phyloP scores from a whole-genome alignment of 2,113 vertebrate species.

The Sisor rabdophorus region DNA sequence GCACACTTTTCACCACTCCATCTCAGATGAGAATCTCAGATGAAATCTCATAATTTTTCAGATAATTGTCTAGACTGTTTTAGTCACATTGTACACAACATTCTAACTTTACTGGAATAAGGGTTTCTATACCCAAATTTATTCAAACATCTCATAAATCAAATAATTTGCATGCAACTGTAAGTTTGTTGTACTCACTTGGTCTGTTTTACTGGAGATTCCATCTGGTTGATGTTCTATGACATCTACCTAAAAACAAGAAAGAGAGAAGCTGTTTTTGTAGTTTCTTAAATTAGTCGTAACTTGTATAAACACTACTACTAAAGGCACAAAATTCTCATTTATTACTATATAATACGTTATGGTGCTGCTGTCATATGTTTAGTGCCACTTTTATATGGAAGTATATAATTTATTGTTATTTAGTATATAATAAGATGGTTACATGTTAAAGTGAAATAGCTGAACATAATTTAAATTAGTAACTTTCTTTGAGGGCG shows the following conservation, averaged over 20 bases:
- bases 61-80: too few species aligned
- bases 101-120: too few species aligned
- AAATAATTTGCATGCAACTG: conserved; percentile 17
- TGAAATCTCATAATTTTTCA: too few species aligned
- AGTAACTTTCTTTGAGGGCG: not conserved
- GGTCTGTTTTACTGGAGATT: conserved; percentile 53
- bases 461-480: not conserved
- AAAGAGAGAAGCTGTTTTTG: not conserved
- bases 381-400: too few species aligned
- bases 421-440: not conserved
- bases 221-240: conserved; percentile 63
- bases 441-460: not conserved
- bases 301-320: too few species aligned
- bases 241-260: conserved; percentile 64
- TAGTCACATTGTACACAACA: too few species aligned
- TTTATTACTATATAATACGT: not conserved
- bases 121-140: not conserved
- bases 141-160: conserved; percentile 47
- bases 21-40: too few species aligned
- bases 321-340: not conserved
- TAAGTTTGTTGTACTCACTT: conserved; percentile 63
- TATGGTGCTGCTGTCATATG: not conserved
- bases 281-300: not conserved
- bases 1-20: too few species aligned
- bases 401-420: too few species aligned